Evolutionary conservation across 2,888 invertebrate species (phyloP).

Genomic region (Nymphalis polychloros): DNA sequence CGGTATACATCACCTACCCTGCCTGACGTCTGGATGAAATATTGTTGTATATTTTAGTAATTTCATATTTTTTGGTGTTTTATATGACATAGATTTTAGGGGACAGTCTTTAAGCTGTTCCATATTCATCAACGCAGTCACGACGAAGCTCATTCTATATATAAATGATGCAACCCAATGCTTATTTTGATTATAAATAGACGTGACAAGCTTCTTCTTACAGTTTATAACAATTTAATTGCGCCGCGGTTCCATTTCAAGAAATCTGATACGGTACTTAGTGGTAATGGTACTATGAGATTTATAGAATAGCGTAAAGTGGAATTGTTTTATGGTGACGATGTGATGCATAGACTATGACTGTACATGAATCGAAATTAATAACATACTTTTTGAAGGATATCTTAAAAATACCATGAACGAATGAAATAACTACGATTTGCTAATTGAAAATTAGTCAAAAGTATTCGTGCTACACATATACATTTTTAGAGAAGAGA

Average conservation of each 20-base stretch:
- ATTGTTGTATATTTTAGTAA: too few relatives aligned
- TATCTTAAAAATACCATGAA: too few relatives aligned
- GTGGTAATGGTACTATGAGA: slow-evolving; percentile 2
- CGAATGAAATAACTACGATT: too few relatives aligned
- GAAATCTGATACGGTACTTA: slow-evolving; percentile 1
- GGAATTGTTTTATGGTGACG: not conserved
- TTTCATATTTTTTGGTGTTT: too few relatives aligned
- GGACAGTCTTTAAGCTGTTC: too few relatives aligned
- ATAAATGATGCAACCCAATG: not conserved
- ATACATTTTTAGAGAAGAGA: too few relatives aligned
- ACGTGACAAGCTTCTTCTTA: not conserved
- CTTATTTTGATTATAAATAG: not conserved
- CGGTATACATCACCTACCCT: too few relatives aligned
- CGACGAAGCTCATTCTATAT: not conserved
- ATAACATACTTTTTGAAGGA: not conserved
- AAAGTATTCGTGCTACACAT: too few relatives aligned
- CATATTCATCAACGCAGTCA: not conserved
- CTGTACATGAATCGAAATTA: not conserved
- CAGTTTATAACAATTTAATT: slow-evolving; percentile 6
- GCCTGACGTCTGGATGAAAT: too few relatives aligned
- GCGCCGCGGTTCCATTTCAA: not conserved
- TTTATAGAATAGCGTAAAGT: slow-evolving; percentile 4
- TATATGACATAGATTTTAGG: too few relatives aligned
- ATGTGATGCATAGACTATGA: not conserved
- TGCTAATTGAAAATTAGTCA: too few relatives aligned